These are phyloP conservation scores for Rhinophrynus dorsalis DNA, from an alignment of 2,797 vertebrate species.

Conservation along the genomic window DNA sequence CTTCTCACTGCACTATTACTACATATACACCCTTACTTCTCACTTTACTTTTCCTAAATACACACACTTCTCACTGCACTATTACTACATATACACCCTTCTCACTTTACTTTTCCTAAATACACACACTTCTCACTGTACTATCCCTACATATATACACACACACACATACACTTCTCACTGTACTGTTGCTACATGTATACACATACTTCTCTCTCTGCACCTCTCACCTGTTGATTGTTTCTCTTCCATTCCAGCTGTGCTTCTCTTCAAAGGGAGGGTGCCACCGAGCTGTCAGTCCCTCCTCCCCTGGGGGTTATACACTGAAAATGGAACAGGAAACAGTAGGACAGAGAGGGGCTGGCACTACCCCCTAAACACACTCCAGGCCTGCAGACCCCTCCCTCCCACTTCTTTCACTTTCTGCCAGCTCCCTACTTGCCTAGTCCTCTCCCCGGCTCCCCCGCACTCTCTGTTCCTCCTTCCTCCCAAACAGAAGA, in stretches of 20 bases:
- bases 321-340: not conserved
- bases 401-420: not conserved
- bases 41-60: no score
- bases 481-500: slow-evolving; percentile 32
- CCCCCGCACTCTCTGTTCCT: not conserved
- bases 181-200: not conserved
- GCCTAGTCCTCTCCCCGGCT: not conserved
- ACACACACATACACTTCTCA: not conserved
- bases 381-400: not conserved
- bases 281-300: not conserved
- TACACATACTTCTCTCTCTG: not conserved
- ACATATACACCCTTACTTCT: no score
- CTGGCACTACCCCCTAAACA: not conserved
- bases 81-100: no score
- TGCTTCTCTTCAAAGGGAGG: not conserved
- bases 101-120: no score
- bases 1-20: no score
- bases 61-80: no score
- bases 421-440: not conserved
- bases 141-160: no score
- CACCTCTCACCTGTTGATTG: slow-evolving; percentile 19
- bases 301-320: not conserved
- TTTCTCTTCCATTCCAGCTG: slow-evolving; percentile 21
- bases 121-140: not conserved
- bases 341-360: not conserved